These are phyloP conservation scores for Picus viridis DNA, from an alignment of 2,797 vertebrate genomes.

Conservation along the genomic window DNA sequence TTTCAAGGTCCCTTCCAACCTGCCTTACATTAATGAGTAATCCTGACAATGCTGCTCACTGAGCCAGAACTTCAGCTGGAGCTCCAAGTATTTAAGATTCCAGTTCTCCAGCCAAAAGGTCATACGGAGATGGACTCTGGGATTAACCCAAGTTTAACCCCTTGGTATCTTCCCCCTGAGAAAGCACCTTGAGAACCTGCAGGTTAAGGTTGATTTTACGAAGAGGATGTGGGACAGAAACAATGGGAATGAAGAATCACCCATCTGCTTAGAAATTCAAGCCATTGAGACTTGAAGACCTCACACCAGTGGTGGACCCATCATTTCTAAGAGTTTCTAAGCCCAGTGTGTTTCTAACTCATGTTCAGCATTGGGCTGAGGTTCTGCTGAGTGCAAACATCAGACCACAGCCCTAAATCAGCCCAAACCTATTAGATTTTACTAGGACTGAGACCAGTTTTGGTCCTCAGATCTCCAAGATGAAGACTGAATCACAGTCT, in stretches of 20 bases:
- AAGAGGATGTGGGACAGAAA: background rate
- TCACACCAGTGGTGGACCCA: background rate
- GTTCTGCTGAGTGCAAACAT: background rate
- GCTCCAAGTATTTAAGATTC: background rate
- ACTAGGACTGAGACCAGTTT: too few species aligned
- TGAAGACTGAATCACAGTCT: fast-evolving
- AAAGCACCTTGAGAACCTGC: background rate
- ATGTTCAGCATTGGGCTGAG: background rate
- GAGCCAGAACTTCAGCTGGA: background rate
- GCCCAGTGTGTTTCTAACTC: background rate
- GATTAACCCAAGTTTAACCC: background rate
- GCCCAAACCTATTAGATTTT: background rate
- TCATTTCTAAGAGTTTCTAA: too few species aligned
- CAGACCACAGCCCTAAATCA: background rate
- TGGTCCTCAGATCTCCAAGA: background rate
- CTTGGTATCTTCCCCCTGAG: background rate
- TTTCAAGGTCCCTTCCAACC: too few species aligned
- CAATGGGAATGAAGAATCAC: background rate
- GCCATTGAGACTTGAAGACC: fast-evolving
- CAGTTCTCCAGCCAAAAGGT: background rate
- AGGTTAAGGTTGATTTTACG: background rate
- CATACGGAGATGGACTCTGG: background rate
- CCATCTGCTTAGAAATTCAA: background rate
- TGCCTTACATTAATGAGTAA: background rate
- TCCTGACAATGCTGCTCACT: background rate